phyloP scores from a whole-genome alignment of 1,140 invertebrate species.

The Tetramorium parvispinum region DNA sequence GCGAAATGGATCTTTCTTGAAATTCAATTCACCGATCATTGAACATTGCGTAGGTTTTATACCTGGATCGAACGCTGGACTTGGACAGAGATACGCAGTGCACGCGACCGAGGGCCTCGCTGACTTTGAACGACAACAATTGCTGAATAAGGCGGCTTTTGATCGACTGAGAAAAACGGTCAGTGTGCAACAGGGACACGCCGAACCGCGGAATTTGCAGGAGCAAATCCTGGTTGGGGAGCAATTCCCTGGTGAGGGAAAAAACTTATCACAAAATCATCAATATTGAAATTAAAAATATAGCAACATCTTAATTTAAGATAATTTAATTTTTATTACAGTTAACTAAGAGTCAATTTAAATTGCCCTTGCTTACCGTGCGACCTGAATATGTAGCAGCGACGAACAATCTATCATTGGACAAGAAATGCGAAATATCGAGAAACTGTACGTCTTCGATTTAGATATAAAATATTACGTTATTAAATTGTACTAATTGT shows the following conservation, averaged over 20 bases:
- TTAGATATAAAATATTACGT: background rate
- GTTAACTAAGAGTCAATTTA: slow-evolving; percentile 88
- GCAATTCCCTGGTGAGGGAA: slow-evolving; percentile 86
- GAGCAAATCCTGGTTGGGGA: too few species aligned
- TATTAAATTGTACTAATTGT: background rate
- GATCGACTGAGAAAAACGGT: slow-evolving; percentile 86
- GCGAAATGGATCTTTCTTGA: background rate
- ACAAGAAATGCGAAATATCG: slow-evolving; percentile 86
- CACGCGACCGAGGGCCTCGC: slow-evolving; percentile 89
- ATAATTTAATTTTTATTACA: slow-evolving; percentile 74
- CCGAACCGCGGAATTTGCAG: slow-evolving; percentile 86
- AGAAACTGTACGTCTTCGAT: slow-evolving; percentile 86
- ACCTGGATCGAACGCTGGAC: slow-evolving; percentile 87
- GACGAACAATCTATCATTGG: slow-evolving; percentile 86
- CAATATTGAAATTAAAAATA: background rate
- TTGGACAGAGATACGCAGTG: slow-evolving; percentile 89
- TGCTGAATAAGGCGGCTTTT: slow-evolving; percentile 85
- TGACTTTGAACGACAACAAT: slow-evolving; percentile 88
- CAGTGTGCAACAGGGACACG: slow-evolving; percentile 86
- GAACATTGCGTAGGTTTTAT: slow-evolving; percentile 87
- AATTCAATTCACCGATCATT: background rate
- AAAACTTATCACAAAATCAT: background rate
- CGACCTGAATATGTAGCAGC: slow-evolving; percentile 88
- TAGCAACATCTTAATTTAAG: slow-evolving; percentile 26
- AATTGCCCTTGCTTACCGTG: slow-evolving; percentile 88